Percentiles rank a stretch among this genome's conserved stretches.
These are phyloP conservation scores for Drosophila falleni DNA, from an alignment of 2,888 invertebrate species.

Conservation along the genomic window DNA sequence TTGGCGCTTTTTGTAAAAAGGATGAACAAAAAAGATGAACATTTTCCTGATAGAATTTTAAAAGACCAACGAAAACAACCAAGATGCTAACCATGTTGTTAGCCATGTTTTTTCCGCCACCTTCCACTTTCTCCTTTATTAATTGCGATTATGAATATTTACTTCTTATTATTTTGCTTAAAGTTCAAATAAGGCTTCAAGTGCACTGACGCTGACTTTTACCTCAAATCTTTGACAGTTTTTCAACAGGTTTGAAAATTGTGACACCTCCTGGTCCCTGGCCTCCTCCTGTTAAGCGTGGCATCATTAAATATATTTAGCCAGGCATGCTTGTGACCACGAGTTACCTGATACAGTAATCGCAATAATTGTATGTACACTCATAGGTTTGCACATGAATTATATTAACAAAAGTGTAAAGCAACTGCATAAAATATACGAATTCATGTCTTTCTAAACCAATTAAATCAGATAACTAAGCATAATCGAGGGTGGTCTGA, in stretches of 20 bases:
- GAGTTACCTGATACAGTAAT: slow-evolving; percentile 2
- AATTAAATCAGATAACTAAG: neutral
- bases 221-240: slow-evolving; percentile 23
- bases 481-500: neutral
- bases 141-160: slow-evolving; percentile 24
- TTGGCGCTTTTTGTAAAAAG: slow-evolving; percentile 35
- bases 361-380: slow-evolving; percentile 9
- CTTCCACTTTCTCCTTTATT: neutral
- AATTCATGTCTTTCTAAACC: neutral
- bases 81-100: neutral
- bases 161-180: slow-evolving; percentile 25
- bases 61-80: slow-evolving; percentile 23
- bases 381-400: neutral
- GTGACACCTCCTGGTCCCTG: neutral
- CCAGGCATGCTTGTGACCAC: slow-evolving; percentile 28
- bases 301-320: slow-evolving; percentile 51
- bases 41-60: slow-evolving; percentile 58
- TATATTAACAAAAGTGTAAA: neutral
- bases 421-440: neutral
- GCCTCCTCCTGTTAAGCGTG: neutral
- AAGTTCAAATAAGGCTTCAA: slow-evolving; percentile 51
- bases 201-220: slow-evolving; percentile 19
- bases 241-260: slow-evolving; percentile 1
- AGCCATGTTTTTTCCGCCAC: neutral
- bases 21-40: slow-evolving; percentile 21